Conservation (phyloP, 2,113 vertebrate species). For the Morone saxatilis region DNA sequence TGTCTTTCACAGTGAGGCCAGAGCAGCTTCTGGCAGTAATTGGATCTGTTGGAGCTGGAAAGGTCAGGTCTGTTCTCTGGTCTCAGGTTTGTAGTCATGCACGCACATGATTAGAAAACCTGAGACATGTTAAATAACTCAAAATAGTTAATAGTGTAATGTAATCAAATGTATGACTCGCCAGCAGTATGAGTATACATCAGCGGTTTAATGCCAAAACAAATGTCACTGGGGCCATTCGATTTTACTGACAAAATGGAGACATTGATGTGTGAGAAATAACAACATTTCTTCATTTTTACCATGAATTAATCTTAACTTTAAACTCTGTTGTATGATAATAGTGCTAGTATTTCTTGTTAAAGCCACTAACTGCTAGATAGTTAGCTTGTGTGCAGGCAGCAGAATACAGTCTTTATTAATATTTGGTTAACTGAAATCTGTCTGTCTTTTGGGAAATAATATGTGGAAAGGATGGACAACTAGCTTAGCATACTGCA, state of each 20-base stretch:
- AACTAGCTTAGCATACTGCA: no score
- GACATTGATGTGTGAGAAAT: not conserved
- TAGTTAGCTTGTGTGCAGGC: not conserved
- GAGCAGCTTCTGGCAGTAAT: conserved; percentile 92
- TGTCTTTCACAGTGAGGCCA: conserved; percentile 88
- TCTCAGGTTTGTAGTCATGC: conserved; percentile 12
- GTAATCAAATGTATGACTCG: not conserved
- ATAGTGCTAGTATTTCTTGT: not conserved
- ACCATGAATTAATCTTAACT: not conserved
- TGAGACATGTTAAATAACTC: not conserved
- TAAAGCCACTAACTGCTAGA: not conserved
- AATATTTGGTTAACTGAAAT: not conserved
- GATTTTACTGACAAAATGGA: not conserved
- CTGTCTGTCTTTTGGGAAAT: no score
- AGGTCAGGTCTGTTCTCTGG: conserved; percentile 82
- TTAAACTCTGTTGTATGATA: not conserved
- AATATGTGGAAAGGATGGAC: no score
- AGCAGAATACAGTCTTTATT: not conserved
- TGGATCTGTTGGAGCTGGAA: conserved; percentile 95
- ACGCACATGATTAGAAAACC: not conserved
- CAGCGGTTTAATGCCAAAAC: not conserved
- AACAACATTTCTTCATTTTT: not conserved
- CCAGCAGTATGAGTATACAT: not conserved
- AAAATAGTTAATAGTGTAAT: not conserved
- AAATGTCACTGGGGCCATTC: not conserved